Conservation (phyloP, 1,140 invertebrate genomes). For the Dolichoris vasculosae region DNA sequence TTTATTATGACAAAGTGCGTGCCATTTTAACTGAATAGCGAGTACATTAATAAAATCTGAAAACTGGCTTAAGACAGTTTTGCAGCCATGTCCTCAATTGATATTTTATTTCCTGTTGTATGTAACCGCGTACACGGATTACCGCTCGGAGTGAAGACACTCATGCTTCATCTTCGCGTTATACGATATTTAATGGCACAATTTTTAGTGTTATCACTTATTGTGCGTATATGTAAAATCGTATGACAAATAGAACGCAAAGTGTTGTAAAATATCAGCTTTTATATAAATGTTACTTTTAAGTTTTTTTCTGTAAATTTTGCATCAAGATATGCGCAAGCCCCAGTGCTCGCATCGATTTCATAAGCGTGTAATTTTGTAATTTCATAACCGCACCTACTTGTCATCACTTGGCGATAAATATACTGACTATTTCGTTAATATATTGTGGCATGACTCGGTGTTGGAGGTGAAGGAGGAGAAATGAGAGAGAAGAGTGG, state of each 20-base stretch:
- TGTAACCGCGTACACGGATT: neutral
- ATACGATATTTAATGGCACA: slow-evolving; percentile 15
- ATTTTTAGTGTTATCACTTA: slow-evolving; percentile 31
- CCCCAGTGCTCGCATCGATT: slow-evolving; percentile 40
- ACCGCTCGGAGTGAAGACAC: neutral
- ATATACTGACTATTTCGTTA: slow-evolving; percentile 45
- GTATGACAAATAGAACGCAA: slow-evolving; percentile 24
- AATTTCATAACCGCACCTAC: slow-evolving; percentile 51
- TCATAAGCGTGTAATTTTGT: slow-evolving; percentile 49
- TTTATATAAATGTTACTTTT: slow-evolving; percentile 34
- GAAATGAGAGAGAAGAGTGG: neutral
- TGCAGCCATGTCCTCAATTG: slow-evolving; percentile 32
- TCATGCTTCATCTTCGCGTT: neutral
- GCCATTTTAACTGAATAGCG: slow-evolving; percentile 3
- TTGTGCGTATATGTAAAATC: neutral
- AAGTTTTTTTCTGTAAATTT: slow-evolving; percentile 43
- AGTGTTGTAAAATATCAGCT: neutral
- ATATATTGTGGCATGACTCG: slow-evolving; percentile 40
- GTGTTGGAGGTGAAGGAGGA: neutral
- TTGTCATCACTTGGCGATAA: slow-evolving; percentile 44
- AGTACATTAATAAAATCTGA: neutral
- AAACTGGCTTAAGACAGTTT: slow-evolving; percentile 2
- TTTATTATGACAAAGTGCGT: slow-evolving; percentile 31
- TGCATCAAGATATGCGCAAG: neutral
- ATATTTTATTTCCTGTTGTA: slow-evolving; percentile 44